Percentiles rank a stretch among this genome's conserved stretches.
These are phyloP conservation scores for Leucoraja erinaceus DNA, from an alignment of 2,113 vertebrate species.

Conservation along the genomic window DNA sequence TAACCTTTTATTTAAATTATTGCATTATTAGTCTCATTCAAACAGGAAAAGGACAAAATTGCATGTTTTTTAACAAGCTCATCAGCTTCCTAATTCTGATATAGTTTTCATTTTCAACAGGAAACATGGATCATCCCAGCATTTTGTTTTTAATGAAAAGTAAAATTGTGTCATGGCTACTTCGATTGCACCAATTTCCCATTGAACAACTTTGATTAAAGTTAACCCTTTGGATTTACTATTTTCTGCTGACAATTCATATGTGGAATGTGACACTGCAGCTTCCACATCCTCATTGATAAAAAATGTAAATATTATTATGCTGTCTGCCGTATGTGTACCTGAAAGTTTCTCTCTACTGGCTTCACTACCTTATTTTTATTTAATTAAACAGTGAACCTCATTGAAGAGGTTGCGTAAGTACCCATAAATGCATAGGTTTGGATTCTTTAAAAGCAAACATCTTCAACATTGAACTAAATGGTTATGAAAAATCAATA, in stretches of 20 bases:
- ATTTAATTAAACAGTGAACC: not conserved
- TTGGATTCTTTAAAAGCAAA: not conserved
- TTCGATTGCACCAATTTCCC: not conserved
- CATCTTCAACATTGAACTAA: not conserved
- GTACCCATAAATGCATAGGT: not conserved
- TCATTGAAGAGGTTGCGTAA: not conserved
- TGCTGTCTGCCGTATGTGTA: not conserved
- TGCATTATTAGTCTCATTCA: not conserved
- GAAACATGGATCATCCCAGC: not conserved
- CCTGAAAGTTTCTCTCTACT: not conserved
- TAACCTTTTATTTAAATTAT: not conserved
- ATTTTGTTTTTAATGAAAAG: not conserved
- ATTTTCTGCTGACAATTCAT: not conserved
- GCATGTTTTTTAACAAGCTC: not conserved
- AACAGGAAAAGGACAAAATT: not conserved
- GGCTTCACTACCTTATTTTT: not conserved
- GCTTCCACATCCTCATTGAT: not conserved
- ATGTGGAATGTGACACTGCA: too few species aligned
- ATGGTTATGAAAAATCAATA: not conserved
- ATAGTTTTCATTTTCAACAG: not conserved
- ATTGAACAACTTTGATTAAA: not conserved
- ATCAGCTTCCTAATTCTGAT: not conserved
- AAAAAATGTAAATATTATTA: not conserved
- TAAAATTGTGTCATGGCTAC: too few species aligned
- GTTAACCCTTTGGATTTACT: not conserved